These are phyloP conservation scores for cattle (Bos taurus) DNA, from an alignment of 2,113 vertebrate genomes.

Conservation along the genomic window DNA sequence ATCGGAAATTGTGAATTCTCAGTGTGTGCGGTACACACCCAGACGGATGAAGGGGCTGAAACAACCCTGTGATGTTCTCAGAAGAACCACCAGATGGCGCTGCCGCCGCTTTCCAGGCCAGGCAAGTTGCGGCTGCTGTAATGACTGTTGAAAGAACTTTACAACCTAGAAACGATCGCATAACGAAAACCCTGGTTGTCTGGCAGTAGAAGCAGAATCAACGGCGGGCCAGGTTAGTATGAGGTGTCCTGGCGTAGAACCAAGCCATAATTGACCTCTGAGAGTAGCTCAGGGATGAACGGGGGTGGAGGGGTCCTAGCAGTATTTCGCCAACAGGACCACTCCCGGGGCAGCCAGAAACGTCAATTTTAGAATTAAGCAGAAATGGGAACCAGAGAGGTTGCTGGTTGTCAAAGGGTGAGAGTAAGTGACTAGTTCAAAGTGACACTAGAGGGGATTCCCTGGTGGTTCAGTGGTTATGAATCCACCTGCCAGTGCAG, in stretches of 20 bases:
- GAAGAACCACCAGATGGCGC: slow-evolving; percentile 61
- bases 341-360: not conserved
- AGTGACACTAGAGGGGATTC: not conserved
- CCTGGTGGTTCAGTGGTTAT: not conserved
- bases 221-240: not conserved
- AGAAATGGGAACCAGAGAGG: not conserved
- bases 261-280: not conserved
- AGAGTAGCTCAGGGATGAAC: not conserved
- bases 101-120: slow-evolving; percentile 16
- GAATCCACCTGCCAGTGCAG: not conserved
- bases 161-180: slow-evolving; percentile 2
- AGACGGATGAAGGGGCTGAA: not conserved
- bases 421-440: not conserved
- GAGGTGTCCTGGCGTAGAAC: not conserved
- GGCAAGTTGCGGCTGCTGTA: not conserved
- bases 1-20: not conserved
- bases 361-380: not conserved
- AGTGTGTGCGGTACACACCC: not conserved
- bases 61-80: not conserved
- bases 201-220: not conserved
- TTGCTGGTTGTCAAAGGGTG: not conserved
- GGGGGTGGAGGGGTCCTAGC: not conserved
- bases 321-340: not conserved
- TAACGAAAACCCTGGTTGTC: not conserved
- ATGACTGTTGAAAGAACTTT: not conserved